Conservation (phyloP, 1,140 invertebrate species). For the Musca domestica region DNA sequence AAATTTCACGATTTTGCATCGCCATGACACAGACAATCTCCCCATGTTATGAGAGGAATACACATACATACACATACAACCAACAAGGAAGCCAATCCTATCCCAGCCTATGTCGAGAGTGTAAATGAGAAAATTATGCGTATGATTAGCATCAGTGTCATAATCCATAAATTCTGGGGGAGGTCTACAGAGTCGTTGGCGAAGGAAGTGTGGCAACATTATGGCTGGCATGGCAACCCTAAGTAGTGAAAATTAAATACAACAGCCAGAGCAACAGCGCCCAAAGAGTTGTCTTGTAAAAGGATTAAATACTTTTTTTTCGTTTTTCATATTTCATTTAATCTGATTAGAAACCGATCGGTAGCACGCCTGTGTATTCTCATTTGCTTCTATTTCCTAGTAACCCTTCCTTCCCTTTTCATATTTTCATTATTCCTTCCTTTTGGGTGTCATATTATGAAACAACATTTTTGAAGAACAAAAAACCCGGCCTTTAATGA, state of each 20-base stretch:
- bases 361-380: neutral
- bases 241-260: neutral
- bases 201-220: neutral
- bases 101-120: no score
- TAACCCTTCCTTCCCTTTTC: no score
- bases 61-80: neutral
- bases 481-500: neutral
- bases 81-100: no score
- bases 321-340: neutral
- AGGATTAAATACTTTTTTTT: conserved; percentile 13
- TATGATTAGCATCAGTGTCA: conserved; percentile 8
- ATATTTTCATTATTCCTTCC: no score
- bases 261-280: no score
- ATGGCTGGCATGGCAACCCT: neutral
- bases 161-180: neutral
- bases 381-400: no score
- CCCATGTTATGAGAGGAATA: neutral
- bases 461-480: neutral
- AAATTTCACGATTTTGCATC: no score
- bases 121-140: conserved; percentile 8
- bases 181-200: neutral
- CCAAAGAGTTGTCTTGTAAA: conserved; percentile 10
- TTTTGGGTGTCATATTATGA: conserved; percentile 6
- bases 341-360: conserved; percentile 6
- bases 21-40: no score